Conservation (phyloP, 2,888 invertebrate genomes). For the Drosophila paranaensis region DNA sequence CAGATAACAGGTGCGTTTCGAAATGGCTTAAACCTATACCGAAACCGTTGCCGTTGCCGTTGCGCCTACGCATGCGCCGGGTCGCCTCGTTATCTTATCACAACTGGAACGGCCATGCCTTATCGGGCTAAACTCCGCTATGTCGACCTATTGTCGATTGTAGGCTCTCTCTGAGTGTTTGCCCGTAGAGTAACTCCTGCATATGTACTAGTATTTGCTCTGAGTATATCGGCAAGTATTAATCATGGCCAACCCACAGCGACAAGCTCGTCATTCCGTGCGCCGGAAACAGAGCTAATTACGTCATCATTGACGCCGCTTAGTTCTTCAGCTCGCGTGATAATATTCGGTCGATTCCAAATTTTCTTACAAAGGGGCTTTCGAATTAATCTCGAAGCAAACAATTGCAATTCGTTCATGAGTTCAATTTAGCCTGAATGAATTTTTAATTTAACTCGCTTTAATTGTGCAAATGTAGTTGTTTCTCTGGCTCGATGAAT, state of each 20-base stretch:
- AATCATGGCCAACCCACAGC: conserved; percentile 48
- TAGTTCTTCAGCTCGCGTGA: conserved; percentile 31
- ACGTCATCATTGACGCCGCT: conserved; percentile 38
- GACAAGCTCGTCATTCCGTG: conserved; percentile 29
- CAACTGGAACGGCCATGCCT: conserved; percentile 6
- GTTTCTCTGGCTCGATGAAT: conserved; percentile 2
- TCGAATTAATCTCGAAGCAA: conserved; percentile 7
- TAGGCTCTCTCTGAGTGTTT: neutral
- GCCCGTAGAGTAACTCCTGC: conserved; percentile 6
- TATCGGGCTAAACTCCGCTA: conserved; percentile 18
- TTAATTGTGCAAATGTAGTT: neutral
- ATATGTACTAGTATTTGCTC: neutral
- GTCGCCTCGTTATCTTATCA: conserved; percentile 49
- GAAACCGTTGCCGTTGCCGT: conserved; percentile 32
- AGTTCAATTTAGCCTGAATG: conserved; percentile 19
- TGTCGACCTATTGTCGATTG: conserved; percentile 9
- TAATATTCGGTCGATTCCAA: conserved; percentile 9
- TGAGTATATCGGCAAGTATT: conserved; percentile 31
- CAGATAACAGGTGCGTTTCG: conserved; percentile 63
- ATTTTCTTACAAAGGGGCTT: neutral
- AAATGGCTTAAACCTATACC: conserved; percentile 54
- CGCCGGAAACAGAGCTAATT: conserved; percentile 44
- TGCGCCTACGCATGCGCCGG: conserved; percentile 47
- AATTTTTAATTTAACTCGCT: conserved; percentile 11
- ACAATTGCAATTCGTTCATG: conserved; percentile 14